Conservation (phyloP, 1,140 invertebrate genomes). For the Neodiprion virginianus region DNA sequence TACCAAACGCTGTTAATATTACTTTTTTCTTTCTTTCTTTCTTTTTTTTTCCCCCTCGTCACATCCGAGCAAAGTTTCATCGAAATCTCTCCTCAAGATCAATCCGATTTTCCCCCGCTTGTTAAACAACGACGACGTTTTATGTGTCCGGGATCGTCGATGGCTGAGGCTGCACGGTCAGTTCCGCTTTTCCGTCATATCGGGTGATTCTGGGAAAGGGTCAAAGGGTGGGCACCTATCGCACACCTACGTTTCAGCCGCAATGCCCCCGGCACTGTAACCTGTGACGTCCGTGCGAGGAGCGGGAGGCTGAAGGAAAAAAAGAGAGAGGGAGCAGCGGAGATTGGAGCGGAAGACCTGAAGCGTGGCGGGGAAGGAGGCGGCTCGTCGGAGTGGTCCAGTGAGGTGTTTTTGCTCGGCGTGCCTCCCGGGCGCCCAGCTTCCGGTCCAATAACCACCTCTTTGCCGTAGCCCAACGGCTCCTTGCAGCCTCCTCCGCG, state of each 20-base stretch:
- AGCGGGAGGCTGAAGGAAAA: neutral
- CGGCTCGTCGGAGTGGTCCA: constrained; percentile 12
- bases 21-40: too few species aligned
- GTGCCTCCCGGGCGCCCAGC: constrained; percentile 25
- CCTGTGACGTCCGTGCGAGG: too few species aligned
- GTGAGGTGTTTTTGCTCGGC: constrained; percentile 24
- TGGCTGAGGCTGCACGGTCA: too few species aligned
- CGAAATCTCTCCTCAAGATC: too few species aligned
- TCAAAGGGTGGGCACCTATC: neutral
- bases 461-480: constrained; percentile 2
- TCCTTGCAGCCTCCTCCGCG: neutral
- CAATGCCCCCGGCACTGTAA: neutral
- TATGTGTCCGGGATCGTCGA: too few species aligned
- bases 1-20: too few species aligned
- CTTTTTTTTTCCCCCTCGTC: too few species aligned
- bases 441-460: constrained; percentile 37
- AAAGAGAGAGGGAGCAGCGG: constrained; percentile 15
- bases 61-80: too few species aligned
- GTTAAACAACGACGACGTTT: too few species aligned
- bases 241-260: neutral
- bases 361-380: neutral
- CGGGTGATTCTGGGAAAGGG: neutral
- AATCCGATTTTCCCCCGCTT: too few species aligned
- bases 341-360: constrained; percentile 8
- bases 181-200: too few species aligned